Percentiles rank a stretch among this genome's conserved stretches.
Conservation (phyloP, 2,797 vertebrate genomes). For the Coreius guichenoti region DNA sequence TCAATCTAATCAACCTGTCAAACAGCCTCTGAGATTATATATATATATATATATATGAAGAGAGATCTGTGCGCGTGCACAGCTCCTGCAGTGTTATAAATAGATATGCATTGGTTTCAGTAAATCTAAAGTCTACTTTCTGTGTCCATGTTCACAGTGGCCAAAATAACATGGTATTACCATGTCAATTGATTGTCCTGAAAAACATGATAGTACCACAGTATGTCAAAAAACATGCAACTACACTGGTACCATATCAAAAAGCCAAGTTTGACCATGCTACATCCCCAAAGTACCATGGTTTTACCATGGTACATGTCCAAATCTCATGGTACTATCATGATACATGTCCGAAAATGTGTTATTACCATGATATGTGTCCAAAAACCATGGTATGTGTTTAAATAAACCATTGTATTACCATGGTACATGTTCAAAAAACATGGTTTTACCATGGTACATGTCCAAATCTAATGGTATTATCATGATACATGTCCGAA, state of each 20-base stretch:
- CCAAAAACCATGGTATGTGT: neutral
- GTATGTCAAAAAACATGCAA: neutral
- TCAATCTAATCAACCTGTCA: neutral
- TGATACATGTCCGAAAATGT: neutral
- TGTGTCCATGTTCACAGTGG: neutral
- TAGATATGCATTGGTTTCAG: constrained; percentile 13
- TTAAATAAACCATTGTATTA: neutral
- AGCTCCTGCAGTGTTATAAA: constrained; percentile 19
- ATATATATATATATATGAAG: neutral
- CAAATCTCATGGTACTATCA: neutral
- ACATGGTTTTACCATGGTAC: neutral
- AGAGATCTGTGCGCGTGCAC: neutral
- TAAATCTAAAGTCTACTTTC: constrained; percentile 16
- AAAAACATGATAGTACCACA: neutral
- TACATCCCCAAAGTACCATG: neutral
- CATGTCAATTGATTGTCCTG: neutral
- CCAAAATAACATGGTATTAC: neutral
- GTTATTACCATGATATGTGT: neutral
- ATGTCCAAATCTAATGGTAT: too few species aligned
- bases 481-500: too few species aligned
- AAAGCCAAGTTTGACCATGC: neutral
- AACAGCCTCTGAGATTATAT: neutral
- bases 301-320: neutral
- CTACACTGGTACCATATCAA: too few species aligned
- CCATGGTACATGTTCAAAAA: neutral